Base-by-base conservation (phyloP, 2,888 invertebrate genomes). In the Amphipyra tragopoginis region DNA sequence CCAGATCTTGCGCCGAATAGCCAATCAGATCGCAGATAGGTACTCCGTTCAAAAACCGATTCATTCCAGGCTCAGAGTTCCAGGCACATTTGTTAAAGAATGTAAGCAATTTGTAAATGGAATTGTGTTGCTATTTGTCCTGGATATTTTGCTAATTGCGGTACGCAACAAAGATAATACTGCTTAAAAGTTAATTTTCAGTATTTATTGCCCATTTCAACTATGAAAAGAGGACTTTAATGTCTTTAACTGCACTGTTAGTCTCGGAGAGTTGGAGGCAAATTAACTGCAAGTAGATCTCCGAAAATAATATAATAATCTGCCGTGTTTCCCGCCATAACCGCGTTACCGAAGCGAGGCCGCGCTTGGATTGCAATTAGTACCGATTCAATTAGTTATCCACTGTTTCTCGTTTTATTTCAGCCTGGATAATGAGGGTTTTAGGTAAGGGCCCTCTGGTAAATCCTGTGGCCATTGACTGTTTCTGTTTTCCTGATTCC, bases 321-420 rank as follows among this genome's bases (percentile, higher is more conserved):
- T 52, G 51, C 48, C 74, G 65, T 60, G 65, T 64, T 75, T 11
- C 56, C 55, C 43, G 58, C 10, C 63, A 55, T 76, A 78, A 76
- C 52, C 58, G 45, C 45, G 61, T 79, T 79, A 79, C 62, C 49
- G 62, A 47, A 61, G 53, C 62, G 57, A 38, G 61, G 45, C 49
- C 38, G 59, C 58, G 65, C 69, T 72, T 72, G 55, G 63, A 70
- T 79, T 65, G 75, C 80, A 79, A 77, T 80, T 77, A 80, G 73
- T 63, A 62, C 65, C 70, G 62, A 78, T 79, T 78, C 71, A 79
- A 75, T 77, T 77, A 78, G 62, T 63, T 62, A 68, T 75, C 65
- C 70, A 73, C 75, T 75, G 75, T 63, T 73, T 73, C 70, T 73
- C 56, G 66, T 77, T 79, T 71, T 64, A 71, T 45, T 73, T 73